These are phyloP conservation scores for Trachurus trachurus DNA, from an alignment of 2,797 vertebrate genomes.

Conservation along the genomic window DNA sequence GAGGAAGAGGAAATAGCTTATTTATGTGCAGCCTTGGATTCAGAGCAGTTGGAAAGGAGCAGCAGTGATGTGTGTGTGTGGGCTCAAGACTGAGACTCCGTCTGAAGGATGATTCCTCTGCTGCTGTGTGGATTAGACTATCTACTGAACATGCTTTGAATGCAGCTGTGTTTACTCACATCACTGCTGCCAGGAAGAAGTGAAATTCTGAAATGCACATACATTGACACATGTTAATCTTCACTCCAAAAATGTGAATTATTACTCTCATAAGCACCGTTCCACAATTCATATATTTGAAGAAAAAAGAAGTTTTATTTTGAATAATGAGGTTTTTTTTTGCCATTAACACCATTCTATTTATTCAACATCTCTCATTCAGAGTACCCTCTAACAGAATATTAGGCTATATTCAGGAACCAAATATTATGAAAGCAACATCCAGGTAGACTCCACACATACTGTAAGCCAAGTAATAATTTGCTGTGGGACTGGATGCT, in stretches of 20 bases:
- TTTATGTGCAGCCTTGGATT: constrained; percentile 18
- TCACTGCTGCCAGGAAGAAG: constrained; percentile 41
- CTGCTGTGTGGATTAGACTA: constrained; percentile 58
- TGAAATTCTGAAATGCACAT: constrained; percentile 34
- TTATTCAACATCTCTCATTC: constrained; percentile 7
- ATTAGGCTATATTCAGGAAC: constrained; percentile 14
- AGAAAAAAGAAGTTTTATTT: neutral
- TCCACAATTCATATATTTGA: neutral
- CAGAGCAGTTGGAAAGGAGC: constrained; percentile 9
- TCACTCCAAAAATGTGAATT: constrained; percentile 10
- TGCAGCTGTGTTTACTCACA: constrained; percentile 66
- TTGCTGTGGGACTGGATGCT: constrained; percentile 78
- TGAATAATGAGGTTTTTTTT: neutral
- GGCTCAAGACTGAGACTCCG: constrained; percentile 7
- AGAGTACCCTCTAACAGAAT: neutral
- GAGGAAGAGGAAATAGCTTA: constrained; percentile 13
- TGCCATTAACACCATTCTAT: neutral
- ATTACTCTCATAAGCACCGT: neutral
- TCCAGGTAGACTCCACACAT: constrained; percentile 61
- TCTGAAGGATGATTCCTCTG: constrained; percentile 52
- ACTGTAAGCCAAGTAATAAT: constrained; percentile 74
- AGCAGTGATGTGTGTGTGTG: constrained; percentile 24
- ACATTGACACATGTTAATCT: constrained; percentile 35
- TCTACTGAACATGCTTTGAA: constrained; percentile 55
- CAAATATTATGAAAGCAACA: constrained; percentile 48